A percentile compares a stretch with the other conserved stretches of the same genome.
phyloP scores from a whole-genome alignment of 2,888 invertebrate genomes.

The Pristionchus fissidentatus region DNA sequence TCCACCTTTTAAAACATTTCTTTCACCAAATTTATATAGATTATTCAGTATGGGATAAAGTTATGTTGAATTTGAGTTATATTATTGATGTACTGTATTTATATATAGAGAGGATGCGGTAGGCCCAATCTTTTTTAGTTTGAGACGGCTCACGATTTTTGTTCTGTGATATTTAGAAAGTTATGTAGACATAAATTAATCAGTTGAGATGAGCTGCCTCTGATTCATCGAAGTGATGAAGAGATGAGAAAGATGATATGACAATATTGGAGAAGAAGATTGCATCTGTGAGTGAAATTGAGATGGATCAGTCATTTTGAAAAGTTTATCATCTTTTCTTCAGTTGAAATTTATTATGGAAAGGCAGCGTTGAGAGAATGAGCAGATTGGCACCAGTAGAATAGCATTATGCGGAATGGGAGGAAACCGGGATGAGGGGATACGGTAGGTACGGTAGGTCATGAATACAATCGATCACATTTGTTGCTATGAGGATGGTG shows the following conservation, averaged over 20 bases:
- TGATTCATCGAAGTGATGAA: not conserved
- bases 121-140: too few relatives aligned
- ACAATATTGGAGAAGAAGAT: not conserved
- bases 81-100: too few relatives aligned
- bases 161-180: too few relatives aligned
- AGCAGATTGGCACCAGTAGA: slow-evolving; percentile 13
- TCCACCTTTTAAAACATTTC: not conserved
- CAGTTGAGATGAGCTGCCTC: too few relatives aligned
- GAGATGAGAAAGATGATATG: slow-evolving; percentile 1
- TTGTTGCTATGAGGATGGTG: not conserved
- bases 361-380: slow-evolving; percentile 9
- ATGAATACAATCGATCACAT: not conserved
- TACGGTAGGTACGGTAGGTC: slow-evolving; percentile 27
- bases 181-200: too few relatives aligned
- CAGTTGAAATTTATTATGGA: slow-evolving; percentile 20
- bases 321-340: slow-evolving; percentile 33
- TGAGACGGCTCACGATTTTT: too few relatives aligned
- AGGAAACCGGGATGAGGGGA: slow-evolving; percentile 4
- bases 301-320: not conserved
- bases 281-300: not conserved
- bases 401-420: slow-evolving; percentile 2
- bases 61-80: not conserved
- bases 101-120: too few relatives aligned
- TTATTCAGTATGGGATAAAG: slow-evolving; percentile 1
- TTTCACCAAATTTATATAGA: not conserved